Evolutionary conservation across 30 jellyfish, hydroid and myxozoan species (phyloP).

Genomic region (Clytia hemisphaerica): DNA sequence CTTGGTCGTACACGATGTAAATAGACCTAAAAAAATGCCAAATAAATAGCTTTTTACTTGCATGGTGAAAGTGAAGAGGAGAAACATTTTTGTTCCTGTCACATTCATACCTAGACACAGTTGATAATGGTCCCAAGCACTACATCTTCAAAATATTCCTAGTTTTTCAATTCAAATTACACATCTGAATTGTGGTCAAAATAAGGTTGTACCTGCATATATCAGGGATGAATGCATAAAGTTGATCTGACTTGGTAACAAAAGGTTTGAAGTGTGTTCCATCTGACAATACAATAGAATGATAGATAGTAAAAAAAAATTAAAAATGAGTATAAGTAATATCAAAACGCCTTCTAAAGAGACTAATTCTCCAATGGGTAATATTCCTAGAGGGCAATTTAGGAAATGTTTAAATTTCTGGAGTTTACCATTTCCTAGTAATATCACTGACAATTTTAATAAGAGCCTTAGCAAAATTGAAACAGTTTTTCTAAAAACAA

Average conservation of each 20-base stretch:
- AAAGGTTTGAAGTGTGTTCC: slow-evolving; percentile 82
- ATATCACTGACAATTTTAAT: too few species aligned
- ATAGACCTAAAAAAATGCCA: slow-evolving; percentile 36
- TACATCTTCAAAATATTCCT: neutral
- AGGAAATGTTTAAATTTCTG: too few species aligned
- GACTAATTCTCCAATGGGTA: too few species aligned
- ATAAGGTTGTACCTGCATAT: slow-evolving; percentile 89
- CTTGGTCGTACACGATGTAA: slow-evolving; percentile 32
- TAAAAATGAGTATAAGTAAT: too few species aligned
- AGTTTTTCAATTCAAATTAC: neutral
- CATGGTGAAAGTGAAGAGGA: neutral
- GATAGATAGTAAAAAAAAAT: neutral
- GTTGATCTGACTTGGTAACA: slow-evolving; percentile 48
- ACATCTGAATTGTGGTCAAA: too few species aligned
- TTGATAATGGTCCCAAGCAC: neutral
- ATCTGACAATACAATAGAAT: slow-evolving; percentile 23
- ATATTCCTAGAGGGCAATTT: too few species aligned
- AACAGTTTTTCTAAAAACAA: neutral
- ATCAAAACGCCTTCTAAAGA: too few species aligned
- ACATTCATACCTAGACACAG: neutral
- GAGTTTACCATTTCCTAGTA: too few species aligned
- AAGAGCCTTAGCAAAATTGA: too few species aligned
- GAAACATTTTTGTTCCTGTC: neutral
- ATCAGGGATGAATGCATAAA: slow-evolving; percentile 64
- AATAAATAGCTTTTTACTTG: neutral